Base-by-base conservation (phyloP, 1,140 invertebrate genomes). In the Magallana angulata region DNA sequence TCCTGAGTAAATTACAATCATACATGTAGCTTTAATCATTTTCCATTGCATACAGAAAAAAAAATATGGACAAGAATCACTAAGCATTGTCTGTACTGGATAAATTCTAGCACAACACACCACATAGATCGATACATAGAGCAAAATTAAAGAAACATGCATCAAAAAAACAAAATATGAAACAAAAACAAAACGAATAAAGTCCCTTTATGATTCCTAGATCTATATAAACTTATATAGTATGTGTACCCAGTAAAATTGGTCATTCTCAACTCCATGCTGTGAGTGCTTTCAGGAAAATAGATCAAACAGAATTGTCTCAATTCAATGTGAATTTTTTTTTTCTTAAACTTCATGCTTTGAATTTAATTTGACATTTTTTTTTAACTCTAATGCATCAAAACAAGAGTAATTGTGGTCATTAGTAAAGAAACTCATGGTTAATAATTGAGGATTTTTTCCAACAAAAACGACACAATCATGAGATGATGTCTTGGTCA, bases 201-300 rank as follows among this genome's bases (percentile, higher is more conserved):
- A 71, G 24, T 76, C 48, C 68, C 24, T 24, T 30, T 30, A 76
- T 5, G 7, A n/a, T 8, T 58, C 16, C 58, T n/a, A 18, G 36
- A 7, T 82, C 24, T 83, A 83, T 24, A n/a, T 58, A n/a, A 58
- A 58, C 36, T 48, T 68, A 30, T 12, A 82, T 12, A 82, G 36
- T 36, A n/a, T 3, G 8, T 16, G 18, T 59, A 83, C 57, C 57
- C 82, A 83, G 58, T 24, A 83, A 76, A 76, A 76, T 12, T 76
- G 68, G 68, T 76, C 68, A 76, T 76, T 76, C 24, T 76, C 68
- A 76, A 30, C 36, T 30, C 68, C 68, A 76, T 76, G 68, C 68
- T 76, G 68, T 76, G 68, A 76, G 68, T 76, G 68, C 68, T 76
- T 76, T 30, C 18, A 48, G 36, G 36, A 76, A 76, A 71, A 48